Percentiles rank a stretch among this genome's conserved stretches.
These are phyloP conservation scores for Sialis lutaria DNA, from an alignment of 2,888 invertebrate genomes.

Conservation along the genomic window DNA sequence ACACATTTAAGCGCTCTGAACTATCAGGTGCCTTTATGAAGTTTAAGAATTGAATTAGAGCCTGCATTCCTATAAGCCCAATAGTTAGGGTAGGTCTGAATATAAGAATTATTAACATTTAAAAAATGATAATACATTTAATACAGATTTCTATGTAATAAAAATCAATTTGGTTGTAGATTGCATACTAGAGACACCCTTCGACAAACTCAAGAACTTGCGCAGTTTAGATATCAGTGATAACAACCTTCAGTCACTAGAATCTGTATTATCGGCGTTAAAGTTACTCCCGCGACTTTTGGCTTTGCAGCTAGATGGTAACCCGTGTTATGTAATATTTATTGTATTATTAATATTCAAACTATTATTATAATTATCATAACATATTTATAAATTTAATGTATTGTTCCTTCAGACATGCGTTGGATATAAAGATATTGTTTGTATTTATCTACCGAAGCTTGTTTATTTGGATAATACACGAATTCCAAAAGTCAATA, in stretches of 20 bases:
- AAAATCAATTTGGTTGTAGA: too few species aligned
- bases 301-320: slow-evolving; percentile 33
- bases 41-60: too few species aligned
- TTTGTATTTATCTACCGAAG: slow-evolving; percentile 23
- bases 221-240: slow-evolving; percentile 31
- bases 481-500: slow-evolving; percentile 23
- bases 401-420: slow-evolving; percentile 22
- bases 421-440: slow-evolving; percentile 27
- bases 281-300: slow-evolving; percentile 22
- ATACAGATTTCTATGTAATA: too few species aligned
- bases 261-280: slow-evolving; percentile 24
- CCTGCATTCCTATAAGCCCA: too few species aligned
- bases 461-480: slow-evolving; percentile 33
- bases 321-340: slow-evolving; percentile 35
- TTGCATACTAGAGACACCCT: background rate
- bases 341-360: background rate
- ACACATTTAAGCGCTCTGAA: too few species aligned
- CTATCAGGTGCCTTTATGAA: too few species aligned
- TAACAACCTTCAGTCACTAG: slow-evolving; percentile 36
- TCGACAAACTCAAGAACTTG: slow-evolving; percentile 10
- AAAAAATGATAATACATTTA: too few species aligned
- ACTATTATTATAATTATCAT: too few species aligned
- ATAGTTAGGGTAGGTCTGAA: too few species aligned
- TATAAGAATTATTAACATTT: too few species aligned
- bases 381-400: too few species aligned